phyloP scores from a whole-genome alignment of 2,113 vertebrate species.

The Prochilodus magdalenae region DNA sequence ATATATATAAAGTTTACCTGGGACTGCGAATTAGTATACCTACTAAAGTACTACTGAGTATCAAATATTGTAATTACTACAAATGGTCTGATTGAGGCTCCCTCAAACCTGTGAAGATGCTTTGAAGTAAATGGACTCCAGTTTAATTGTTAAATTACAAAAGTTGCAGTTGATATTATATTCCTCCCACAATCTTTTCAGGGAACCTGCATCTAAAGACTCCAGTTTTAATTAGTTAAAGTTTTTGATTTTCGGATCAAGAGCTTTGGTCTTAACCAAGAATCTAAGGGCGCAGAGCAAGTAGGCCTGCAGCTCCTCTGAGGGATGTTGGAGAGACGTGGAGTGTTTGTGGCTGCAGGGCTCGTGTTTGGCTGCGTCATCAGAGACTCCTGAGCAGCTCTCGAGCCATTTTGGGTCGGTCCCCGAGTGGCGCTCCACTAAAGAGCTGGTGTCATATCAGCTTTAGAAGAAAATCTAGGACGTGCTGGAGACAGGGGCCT shows the following conservation, averaged over 20 bases:
- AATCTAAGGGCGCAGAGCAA: not conserved
- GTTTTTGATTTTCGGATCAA: not conserved
- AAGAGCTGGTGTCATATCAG: constrained; percentile 61
- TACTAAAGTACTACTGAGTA: no score
- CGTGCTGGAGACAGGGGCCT: constrained; percentile 43
- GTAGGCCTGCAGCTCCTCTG: constrained; percentile 22
- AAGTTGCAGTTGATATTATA: not conserved
- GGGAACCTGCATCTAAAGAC: not conserved
- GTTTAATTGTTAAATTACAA: not conserved
- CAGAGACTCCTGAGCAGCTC: constrained; percentile 52
- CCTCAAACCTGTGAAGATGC: not conserved
- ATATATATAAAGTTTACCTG: no score
- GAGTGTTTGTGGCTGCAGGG: constrained; percentile 24
- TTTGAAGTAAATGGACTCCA: not conserved
- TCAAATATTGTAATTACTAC: no score
- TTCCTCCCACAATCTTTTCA: not conserved
- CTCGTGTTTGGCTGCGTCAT: constrained; percentile 7
- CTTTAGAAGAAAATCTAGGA: constrained; percentile 56
- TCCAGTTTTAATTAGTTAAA: not conserved
- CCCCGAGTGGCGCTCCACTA: constrained; percentile 55
- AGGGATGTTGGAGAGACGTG: constrained; percentile 17
- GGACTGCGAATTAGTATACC: no score
- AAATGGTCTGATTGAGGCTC: no score
- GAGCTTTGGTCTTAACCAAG: constrained; percentile 2
- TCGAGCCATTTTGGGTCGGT: constrained; percentile 55